phyloP scores from a whole-genome alignment of 2,113 vertebrate genomes.

The Penelope pileata region DNA sequence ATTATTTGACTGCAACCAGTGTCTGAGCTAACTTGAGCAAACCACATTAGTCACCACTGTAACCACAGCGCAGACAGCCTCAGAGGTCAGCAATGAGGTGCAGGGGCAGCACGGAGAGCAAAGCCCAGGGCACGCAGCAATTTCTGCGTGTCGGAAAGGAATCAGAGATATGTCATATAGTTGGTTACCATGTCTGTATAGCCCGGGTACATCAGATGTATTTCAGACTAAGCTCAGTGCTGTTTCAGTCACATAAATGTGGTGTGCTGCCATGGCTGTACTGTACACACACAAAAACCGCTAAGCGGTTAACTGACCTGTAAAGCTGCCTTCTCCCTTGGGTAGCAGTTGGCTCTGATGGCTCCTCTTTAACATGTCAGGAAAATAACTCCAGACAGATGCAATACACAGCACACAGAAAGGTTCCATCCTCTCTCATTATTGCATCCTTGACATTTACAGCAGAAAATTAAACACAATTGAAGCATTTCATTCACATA shows the following conservation, averaged over 20 bases:
- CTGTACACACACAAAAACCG: neutral
- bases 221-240: neutral
- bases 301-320: slow-evolving; percentile 49
- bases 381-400: slow-evolving; percentile 36
- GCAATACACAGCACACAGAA: neutral
- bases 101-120: neutral
- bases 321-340: slow-evolving; percentile 37
- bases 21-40: neutral
- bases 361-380: slow-evolving; percentile 38
- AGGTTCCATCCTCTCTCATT: slow-evolving; percentile 48
- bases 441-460: slow-evolving; percentile 57
- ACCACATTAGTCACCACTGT: neutral
- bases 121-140: neutral
- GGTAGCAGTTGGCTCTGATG: slow-evolving; percentile 25
- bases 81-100: neutral
- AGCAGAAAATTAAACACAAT: slow-evolving; percentile 66
- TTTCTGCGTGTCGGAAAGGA: neutral
- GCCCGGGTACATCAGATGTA: neutral
- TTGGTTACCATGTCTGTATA: neutral
- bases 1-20: neutral
- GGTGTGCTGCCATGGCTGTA: neutral
- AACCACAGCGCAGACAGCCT: neutral
- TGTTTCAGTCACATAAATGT: neutral
- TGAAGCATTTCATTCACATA: slow-evolving; percentile 49
- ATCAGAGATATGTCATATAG: neutral